Base-by-base conservation (phyloP, 2,113 vertebrate species). In the Notothenia rossii region DNA sequence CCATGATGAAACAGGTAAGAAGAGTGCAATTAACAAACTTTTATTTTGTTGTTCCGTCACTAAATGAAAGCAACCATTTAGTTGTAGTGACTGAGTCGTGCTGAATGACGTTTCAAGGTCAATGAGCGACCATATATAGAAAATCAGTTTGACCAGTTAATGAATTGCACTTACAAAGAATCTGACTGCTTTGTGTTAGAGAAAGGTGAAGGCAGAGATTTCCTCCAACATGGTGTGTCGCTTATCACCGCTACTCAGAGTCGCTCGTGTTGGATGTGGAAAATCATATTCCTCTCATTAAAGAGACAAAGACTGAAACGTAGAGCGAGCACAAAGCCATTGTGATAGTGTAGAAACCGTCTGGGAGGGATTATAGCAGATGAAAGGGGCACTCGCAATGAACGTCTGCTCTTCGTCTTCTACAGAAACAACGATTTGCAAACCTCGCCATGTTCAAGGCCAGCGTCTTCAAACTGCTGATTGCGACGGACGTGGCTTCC, bases 1-100 rank as follows among this genome's bases (percentile, higher is more conserved):
- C 98, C 50, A 98, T 97, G 97, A 98, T 99, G 98, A 99, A 98
- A 46, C 98, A 99, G 96, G 98, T 97, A 81, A 81, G 75, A 56
- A 2, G 40, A 0, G 10, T 13, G 54, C 50, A 5, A 56, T 11
- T 46, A 2, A 46, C 17, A 60, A 18, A 51, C 13, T 50, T 54
- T 1, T 63, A 46, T 29, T n/a, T 6, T 17, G 29, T 29, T 4
- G 29, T 11, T 55, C 9, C 36, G 13, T 17, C 12, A 9, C 55
- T 10, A 2, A 29, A 14, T 40, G 22, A n/a, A 5, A 3, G 4
- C 18, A 49, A 29, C 8, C 50, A 12, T 13, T 40, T n/a, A 1
- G 11, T 40, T 45, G 62, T 14, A 51, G 63, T n/a, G 12, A 15
- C 6, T 0, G 11, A 7, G 0, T 15, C 50, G 20, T 49, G 60